phyloP scores from a whole-genome alignment of 1,140 invertebrate genomes.

The Cydia fagiglandana region DNA sequence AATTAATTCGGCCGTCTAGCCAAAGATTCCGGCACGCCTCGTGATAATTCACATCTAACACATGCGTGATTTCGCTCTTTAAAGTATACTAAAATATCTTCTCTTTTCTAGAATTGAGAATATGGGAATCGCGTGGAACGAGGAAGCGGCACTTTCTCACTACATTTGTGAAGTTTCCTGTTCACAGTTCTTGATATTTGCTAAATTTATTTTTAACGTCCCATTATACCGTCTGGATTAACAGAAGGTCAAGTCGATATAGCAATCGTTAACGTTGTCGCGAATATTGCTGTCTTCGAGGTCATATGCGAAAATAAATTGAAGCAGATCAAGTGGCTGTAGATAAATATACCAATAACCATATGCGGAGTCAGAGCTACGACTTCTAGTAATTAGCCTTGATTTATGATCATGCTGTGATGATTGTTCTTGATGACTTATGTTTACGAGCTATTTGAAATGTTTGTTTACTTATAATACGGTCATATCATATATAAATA shows the following conservation, averaged over 20 bases:
- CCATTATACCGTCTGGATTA: slow-evolving; percentile 37
- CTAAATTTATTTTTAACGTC: slow-evolving; percentile 36
- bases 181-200: slow-evolving; percentile 7
- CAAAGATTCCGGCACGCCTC: slow-evolving; percentile 51
- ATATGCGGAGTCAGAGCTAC: background rate
- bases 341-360: background rate
- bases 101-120: slow-evolving; percentile 32
- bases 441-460: no score
- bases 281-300: slow-evolving; percentile 28
- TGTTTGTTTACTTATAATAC: no score
- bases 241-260: slow-evolving; percentile 49
- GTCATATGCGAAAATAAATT: slow-evolving; percentile 23
- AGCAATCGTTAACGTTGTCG: slow-evolving; percentile 33
- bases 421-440: no score
- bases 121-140: slow-evolving; percentile 30
- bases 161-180: slow-evolving; percentile 12
- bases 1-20: slow-evolving; percentile 43
- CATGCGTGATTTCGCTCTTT: background rate
- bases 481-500: no score
- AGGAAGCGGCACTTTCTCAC: slow-evolving; percentile 26
- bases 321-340: background rate
- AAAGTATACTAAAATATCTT: slow-evolving; percentile 23
- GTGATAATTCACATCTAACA: slow-evolving; percentile 14
- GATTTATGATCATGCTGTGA: no score
- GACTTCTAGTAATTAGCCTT: background rate